Conservation (phyloP, 2,797 vertebrate genomes). For the Cheirogaleus major region DNA sequence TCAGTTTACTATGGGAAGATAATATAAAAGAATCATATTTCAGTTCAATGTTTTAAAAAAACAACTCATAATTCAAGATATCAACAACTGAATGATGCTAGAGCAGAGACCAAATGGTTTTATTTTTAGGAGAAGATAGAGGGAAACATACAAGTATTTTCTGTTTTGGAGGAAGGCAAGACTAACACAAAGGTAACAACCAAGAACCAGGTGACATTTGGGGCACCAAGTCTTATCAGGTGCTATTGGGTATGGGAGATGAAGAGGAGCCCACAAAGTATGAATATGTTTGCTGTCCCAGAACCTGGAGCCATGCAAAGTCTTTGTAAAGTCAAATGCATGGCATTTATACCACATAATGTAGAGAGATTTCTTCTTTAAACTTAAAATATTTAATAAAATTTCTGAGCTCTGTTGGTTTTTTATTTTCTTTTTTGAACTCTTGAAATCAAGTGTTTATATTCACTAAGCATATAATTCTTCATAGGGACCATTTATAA, state of each 20-base stretch:
- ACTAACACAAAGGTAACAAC: neutral
- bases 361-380: neutral
- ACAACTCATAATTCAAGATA: neutral
- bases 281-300: fast-evolving
- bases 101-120: neutral
- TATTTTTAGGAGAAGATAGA: neutral
- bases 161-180: neutral
- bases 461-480: constrained; percentile 19
- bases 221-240: neutral
- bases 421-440: neutral
- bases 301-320: neutral
- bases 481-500: neutral
- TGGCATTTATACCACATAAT: neutral
- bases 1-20: neutral
- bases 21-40: constrained; percentile 11
- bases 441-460: constrained; percentile 12
- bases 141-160: neutral
- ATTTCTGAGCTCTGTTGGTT: neutral
- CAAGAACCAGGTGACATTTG: neutral
- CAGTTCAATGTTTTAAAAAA: neutral
- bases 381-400: constrained; percentile 32
- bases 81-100: neutral
- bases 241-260: fast-evolving
- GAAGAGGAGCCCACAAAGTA: neutral
- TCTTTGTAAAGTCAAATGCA: neutral